Base-by-base conservation (phyloP, 2,113 vertebrate species). In the Fulica atra region DNA sequence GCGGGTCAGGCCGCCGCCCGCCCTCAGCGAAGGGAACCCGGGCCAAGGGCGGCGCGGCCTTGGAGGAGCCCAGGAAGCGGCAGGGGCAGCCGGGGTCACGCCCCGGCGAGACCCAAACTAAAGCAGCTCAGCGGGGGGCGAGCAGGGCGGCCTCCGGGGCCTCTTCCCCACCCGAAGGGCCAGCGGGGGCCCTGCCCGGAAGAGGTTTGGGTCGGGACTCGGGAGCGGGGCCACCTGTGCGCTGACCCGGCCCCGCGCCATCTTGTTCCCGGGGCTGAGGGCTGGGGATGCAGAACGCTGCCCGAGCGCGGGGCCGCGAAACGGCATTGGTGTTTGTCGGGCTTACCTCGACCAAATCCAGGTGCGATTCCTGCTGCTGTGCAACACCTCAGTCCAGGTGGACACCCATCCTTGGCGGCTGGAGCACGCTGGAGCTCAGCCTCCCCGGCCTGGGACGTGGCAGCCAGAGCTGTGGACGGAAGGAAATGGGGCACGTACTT, bases 351-450 rank as follows among this genome's bases (percentile, higher is more conserved):
- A 21, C 21, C 35, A 19, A 40, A 46, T 9, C 10, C 4, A 4
- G 70, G 61, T 28, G 40, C n/a, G 61, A 40, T 15, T 48, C 17
- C 8, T 35, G 20, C 10, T 12, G 16, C 33, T 2, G 13, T 18
- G 33, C 4, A 2, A 56, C 2, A 11, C 65, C 25, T 24, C 40
- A 11, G 5, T 11, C 7, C 0, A 2, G 25, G 19, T 1, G 0
- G 0, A 51, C 72, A 89, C n/a, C 33, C 63, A 5, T 4, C 11
- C 73, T 23, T 4, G 1, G 3, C 12, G 4, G 7, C 26, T 5
- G 8, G 56, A 61, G 8, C 79, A 2, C 13, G 51, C n/a, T 21
- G 6, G 0, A 48, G 77, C 33, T 56, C 13, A 42, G 71, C 28
- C 6, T 2, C 9, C 57, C 8, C 21, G 38, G 64, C 21, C 69